Conservation (phyloP, 2,888 invertebrate species). For the Smittia aterrima region DNA sequence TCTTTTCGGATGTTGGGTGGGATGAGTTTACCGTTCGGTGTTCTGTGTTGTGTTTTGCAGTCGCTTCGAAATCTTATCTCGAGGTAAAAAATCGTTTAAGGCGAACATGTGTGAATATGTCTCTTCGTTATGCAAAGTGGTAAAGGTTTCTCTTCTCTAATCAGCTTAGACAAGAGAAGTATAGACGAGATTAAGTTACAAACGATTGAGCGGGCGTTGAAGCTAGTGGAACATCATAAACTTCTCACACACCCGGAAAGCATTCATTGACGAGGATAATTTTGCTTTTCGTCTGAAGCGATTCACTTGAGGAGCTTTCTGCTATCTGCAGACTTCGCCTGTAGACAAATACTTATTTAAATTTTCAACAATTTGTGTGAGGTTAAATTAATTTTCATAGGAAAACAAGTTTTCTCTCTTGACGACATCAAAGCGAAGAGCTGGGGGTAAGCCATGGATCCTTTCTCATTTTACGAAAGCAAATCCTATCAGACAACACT, state of each 20-base stretch:
- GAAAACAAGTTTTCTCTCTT: slow-evolving; percentile 21
- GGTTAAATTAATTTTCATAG: slow-evolving; percentile 41
- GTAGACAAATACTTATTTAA: slow-evolving; percentile 37
- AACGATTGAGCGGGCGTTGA: background rate
- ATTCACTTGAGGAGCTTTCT: too few relatives aligned
- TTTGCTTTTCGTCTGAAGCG: background rate
- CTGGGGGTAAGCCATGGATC: background rate
- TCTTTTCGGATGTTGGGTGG: background rate
- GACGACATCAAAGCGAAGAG: background rate
- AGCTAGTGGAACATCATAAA: background rate
- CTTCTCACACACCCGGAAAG: background rate
- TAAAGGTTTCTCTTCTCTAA: too few relatives aligned
- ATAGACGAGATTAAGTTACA: too few relatives aligned
- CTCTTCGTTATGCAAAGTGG: too few relatives aligned
- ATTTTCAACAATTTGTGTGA: slow-evolving; percentile 40
- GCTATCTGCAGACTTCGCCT: slow-evolving; percentile 34
- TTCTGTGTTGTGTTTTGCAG: background rate
- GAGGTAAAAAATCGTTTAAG: background rate
- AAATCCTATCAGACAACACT: slow-evolving; percentile 31
- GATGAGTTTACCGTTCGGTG: background rate
- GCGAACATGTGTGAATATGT: too few relatives aligned
- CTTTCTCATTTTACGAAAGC: background rate
- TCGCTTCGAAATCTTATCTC: background rate
- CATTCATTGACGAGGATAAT: background rate
- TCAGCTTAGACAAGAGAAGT: too few relatives aligned